Base-by-base conservation (phyloP, 2,113 vertebrate species). In the Megalops atlanticus region DNA sequence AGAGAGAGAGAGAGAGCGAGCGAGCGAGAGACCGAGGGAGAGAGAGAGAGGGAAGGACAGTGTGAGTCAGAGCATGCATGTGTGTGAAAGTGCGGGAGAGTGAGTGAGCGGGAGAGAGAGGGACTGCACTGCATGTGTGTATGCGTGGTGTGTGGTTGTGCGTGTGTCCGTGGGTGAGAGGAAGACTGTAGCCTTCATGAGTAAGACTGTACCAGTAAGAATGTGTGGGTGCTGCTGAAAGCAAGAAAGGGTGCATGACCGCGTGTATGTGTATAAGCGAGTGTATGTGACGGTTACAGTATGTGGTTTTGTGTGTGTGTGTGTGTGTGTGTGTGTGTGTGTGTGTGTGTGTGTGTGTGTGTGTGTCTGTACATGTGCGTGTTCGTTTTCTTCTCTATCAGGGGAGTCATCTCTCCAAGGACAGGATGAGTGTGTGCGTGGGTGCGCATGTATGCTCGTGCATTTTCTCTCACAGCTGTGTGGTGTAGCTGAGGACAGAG, bases 391-490 rank as follows among this genome's bases (percentile, higher is more conserved):
- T 24, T 27, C 24, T 64, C 3, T 52, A 18, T 2, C 31, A n/a
- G n/a, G n/a, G n/a, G n/a, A n/a, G n/a, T n/a, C 77, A 54, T 83
- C 74, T 83, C 83, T 68, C 81, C 79, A 81, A 84, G 77, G 74
- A 81, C n/a, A 80, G 73, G 36, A 27, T 69, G 74, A n/a, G 80
- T 7, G 16, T 64, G 38, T 75, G 72, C 16, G 39, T 68, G 80
- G 43, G 72, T 68, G 72, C 16, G 73, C 27, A n/a, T 72, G 70
- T 72, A 15, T 40, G 47, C 12, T 31, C 38, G 36, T 39, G 36
- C 33, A n/a, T n/a, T n/a, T n/a, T n/a, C 2, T 45, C 6, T 58
- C 49, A 54, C 49, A 74, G 79, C 71, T 74, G 36, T 38, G 14
- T n/a, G n/a, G n/a, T 18, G 43, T n/a, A 31, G 35, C 16, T 41